Conservation (phyloP, 2,797 vertebrate species). For the Enteromius mattozi region DNA sequence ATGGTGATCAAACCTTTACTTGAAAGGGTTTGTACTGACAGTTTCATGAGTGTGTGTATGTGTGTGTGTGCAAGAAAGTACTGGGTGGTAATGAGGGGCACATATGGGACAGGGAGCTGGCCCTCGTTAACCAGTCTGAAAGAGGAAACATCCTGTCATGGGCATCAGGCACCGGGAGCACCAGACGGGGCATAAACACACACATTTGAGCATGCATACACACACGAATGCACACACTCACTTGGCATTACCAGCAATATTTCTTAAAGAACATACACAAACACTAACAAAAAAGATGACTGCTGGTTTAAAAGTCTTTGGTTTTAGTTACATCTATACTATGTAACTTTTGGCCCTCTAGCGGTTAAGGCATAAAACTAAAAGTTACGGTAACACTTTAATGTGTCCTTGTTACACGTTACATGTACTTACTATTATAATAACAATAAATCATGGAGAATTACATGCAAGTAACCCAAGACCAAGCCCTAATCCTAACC, state of each 20-base stretch:
- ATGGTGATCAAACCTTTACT: constrained; percentile 58
- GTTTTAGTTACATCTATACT: not conserved
- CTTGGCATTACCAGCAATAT: constrained; percentile 61
- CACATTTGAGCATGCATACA: constrained; percentile 14
- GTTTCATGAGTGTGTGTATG: constrained; percentile 52
- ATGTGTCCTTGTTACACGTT: not conserved
- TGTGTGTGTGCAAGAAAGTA: constrained; percentile 9
- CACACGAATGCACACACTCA: constrained; percentile 55
- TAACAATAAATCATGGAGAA: not conserved
- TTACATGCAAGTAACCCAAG: not conserved
- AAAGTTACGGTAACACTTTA: not conserved
- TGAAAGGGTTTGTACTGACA: constrained; percentile 59
- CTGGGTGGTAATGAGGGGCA: constrained; percentile 79
- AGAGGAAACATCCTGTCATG: constrained; percentile 74
- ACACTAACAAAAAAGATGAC: not conserved
- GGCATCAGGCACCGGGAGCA: constrained; percentile 66
- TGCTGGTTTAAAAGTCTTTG: not conserved
- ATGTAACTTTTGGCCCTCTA: not conserved
- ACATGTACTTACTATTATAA: not conserved
- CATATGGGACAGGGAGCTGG: constrained; percentile 78
- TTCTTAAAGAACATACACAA: constrained; percentile 1
- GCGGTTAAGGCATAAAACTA: not conserved
- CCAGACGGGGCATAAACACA: constrained; percentile 67
- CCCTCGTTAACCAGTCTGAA: constrained; percentile 78
- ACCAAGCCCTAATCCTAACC: not conserved